Conservation (phyloP, 2,888 invertebrate genomes). For the Chrysodeixis includens region DNA sequence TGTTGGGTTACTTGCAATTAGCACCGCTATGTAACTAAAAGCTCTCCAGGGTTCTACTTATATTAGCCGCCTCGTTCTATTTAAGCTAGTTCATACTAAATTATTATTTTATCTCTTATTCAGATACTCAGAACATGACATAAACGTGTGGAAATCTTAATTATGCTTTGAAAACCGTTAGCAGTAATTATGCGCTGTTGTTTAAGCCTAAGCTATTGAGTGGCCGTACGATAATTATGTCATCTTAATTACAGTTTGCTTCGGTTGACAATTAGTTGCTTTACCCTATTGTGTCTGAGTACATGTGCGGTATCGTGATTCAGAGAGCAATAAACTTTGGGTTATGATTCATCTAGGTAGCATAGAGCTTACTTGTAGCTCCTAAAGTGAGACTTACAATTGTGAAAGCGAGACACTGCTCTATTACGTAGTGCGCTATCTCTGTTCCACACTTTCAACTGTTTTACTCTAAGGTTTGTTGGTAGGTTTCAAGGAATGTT, state of each 20-base stretch:
- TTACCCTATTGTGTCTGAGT: constrained; percentile 40
- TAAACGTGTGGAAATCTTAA: constrained; percentile 20
- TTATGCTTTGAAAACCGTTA: constrained; percentile 21
- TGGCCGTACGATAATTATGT: constrained; percentile 55
- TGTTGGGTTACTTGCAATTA: constrained; percentile 25
- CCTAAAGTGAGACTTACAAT: too few species aligned
- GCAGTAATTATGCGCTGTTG: constrained; percentile 44
- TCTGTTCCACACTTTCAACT: too few species aligned
- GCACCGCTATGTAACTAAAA: constrained; percentile 22
- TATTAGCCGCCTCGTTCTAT: not conserved
- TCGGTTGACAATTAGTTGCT: constrained; percentile 46
- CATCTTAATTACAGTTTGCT: constrained; percentile 50
- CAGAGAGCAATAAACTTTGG: constrained; percentile 79
- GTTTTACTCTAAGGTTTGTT: too few species aligned
- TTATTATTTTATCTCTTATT: not conserved
- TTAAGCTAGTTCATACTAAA: not conserved
- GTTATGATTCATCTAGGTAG: constrained; percentile 70
- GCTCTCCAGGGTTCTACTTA: not conserved
- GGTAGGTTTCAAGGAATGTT: constrained; percentile 33
- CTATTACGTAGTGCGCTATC: too few species aligned
- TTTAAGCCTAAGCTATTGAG: constrained; percentile 23
- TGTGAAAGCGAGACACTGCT: too few species aligned
- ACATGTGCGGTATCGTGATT: constrained; percentile 64
- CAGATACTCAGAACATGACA: constrained; percentile 6
- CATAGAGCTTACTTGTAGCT: too few species aligned